Conservation (phyloP, 30 jellyfish, hydroid and myxozoan genomes). For the Turritopsis dohrnii region DNA sequence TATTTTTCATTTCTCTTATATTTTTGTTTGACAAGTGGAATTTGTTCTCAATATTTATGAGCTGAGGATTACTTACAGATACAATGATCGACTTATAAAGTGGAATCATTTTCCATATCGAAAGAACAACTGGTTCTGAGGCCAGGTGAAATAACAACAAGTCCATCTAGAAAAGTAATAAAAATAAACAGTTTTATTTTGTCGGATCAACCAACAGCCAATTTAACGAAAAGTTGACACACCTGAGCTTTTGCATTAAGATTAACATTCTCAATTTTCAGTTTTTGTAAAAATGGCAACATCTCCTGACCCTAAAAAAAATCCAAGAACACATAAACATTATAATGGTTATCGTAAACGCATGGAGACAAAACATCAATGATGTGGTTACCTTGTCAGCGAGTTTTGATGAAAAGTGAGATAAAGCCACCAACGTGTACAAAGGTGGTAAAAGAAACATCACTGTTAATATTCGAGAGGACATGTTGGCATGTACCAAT, state of each 20-base stretch:
- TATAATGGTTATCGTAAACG: no score
- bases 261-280: neutral
- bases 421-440: neutral
- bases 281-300: neutral
- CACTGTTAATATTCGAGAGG: neutral
- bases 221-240: no score
- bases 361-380: no score
- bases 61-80: conserved; percentile 27
- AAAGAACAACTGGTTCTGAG: conserved; percentile 25
- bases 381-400: conserved; percentile 1
- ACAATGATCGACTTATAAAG: conserved; percentile 25
- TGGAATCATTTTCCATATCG: conserved; percentile 30
- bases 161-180: conserved; percentile 8
- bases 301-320: conserved; percentile 9
- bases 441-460: neutral
- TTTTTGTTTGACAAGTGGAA: no score
- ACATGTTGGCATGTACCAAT: neutral
- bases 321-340: neutral
- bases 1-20: no score
- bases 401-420: neutral
- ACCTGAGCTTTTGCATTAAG: conserved; percentile 9
- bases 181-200: no score
- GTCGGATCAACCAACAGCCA: no score
- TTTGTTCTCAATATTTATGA: no score
- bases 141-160: conserved; percentile 15